A percentile compares a stretch with the other conserved stretches of the same genome.
phyloP scores from a whole-genome alignment of 2,797 vertebrate genomes.

The Threskiornis aethiopicus region DNA sequence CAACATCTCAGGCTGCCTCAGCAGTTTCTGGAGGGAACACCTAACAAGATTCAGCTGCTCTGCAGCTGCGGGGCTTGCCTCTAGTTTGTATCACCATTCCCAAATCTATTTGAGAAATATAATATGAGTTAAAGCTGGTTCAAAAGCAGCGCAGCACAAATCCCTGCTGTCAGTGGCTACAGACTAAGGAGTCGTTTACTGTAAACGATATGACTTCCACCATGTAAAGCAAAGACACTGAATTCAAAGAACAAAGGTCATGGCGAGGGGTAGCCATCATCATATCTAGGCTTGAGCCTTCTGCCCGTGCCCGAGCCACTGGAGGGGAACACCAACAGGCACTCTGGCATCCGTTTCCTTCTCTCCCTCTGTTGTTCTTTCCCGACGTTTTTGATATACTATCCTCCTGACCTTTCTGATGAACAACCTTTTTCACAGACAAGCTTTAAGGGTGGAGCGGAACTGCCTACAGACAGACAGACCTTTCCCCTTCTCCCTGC shows the following conservation, averaged over 20 bases:
- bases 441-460: neutral
- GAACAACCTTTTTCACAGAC: neutral
- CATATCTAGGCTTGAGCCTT: neutral
- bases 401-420: neutral
- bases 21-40: neutral
- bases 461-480: neutral
- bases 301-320: fast-evolving
- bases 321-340: neutral
- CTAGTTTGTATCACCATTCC: neutral
- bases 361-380: neutral
- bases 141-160: neutral
- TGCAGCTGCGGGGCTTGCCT: neutral
- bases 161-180: neutral
- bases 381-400: fast-evolving
- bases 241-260: neutral
- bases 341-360: neutral
- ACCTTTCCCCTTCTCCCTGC: neutral
- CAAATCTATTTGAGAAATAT: neutral
- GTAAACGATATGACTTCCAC: neutral
- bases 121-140: neutral
- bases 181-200: neutral
- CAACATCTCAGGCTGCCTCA: neutral
- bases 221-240: neutral
- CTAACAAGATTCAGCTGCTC: neutral
- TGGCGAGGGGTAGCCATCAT: neutral